These are phyloP conservation scores for Cyprinodon diabolis DNA, from an alignment of 2,797 vertebrate species.

Conservation along the genomic window DNA sequence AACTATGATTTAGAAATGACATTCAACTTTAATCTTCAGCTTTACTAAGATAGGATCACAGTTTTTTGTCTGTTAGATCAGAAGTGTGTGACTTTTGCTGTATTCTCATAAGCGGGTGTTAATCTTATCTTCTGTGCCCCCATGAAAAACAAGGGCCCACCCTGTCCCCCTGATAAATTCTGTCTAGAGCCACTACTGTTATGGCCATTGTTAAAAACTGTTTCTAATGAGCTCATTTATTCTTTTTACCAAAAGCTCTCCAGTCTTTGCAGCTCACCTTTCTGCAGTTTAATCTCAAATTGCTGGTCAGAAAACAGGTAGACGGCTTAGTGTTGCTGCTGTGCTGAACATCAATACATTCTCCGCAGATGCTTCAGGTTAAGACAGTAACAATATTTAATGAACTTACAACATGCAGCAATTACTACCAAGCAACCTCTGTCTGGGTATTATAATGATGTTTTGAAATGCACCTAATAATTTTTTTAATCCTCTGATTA, in stretches of 20 bases:
- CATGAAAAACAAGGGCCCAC: no score
- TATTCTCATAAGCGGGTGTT: no score
- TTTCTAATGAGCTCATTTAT: slow-evolving; percentile 75
- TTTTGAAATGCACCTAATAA: slow-evolving; percentile 33
- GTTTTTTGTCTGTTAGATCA: no score
- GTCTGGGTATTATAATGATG: slow-evolving; percentile 31
- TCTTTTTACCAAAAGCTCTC: slow-evolving; percentile 71
- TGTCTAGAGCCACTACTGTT: no score
- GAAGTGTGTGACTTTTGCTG: no score
- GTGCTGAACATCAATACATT: slow-evolving; percentile 70
- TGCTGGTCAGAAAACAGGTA: slow-evolving; percentile 60
- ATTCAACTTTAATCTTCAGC: no score
- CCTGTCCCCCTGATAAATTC: no score
- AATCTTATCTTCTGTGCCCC: no score
- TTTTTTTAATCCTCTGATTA: slow-evolving; percentile 57
- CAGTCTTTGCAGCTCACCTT: slow-evolving; percentile 70
- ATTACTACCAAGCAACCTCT: slow-evolving; percentile 14
- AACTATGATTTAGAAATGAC: no score
- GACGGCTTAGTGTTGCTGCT: slow-evolving; percentile 64
- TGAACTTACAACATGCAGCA: slow-evolving; percentile 55
- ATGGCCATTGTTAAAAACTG: slow-evolving; percentile 21
- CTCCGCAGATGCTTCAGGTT: slow-evolving; percentile 58
- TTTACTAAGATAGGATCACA: no score
- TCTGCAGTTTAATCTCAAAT: slow-evolving; percentile 55
- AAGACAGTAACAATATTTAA: slow-evolving; percentile 71